These are phyloP conservation scores for Echinarachnius parma DNA, from an alignment of 53 echinoderm and acorn worm species.

Conservation along the genomic window DNA sequence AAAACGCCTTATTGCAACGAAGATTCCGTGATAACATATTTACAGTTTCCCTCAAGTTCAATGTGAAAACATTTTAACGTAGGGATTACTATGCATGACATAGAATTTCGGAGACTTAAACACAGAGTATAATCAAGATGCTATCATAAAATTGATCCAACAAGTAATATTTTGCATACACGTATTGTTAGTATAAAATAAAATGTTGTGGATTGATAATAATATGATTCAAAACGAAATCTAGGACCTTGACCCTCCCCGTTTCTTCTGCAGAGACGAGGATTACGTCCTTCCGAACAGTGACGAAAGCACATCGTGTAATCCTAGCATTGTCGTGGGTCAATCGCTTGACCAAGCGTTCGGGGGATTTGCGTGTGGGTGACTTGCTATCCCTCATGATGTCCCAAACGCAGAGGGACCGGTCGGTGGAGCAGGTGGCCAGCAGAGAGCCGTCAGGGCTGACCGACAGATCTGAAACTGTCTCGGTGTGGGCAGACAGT, in stretches of 20 bases:
- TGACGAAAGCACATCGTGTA: conserved; percentile 13
- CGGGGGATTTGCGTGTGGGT: not conserved
- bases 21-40: too few relatives aligned
- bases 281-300: conserved; percentile 6
- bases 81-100: too few relatives aligned
- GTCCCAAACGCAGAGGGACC: conserved; percentile 10
- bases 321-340: conserved; percentile 13
- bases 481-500: conserved; percentile 18
- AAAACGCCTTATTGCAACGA: too few relatives aligned
- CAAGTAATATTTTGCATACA: too few relatives aligned
- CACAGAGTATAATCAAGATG: too few relatives aligned
- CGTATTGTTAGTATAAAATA: too few relatives aligned
- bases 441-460: conserved; percentile 22
- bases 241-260: conserved; percentile 3
- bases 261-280: conserved; percentile 23
- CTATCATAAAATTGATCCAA: too few relatives aligned
- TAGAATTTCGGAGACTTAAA: too few relatives aligned
- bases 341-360: conserved; percentile 12
- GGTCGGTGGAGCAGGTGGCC: conserved; percentile 23
- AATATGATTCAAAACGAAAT: too few relatives aligned
- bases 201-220: too few relatives aligned
- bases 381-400: conserved; percentile 5
- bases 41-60: too few relatives aligned
- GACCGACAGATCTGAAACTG: conserved; percentile 1
- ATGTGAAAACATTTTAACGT: too few relatives aligned